Evolutionary conservation across 1,140 invertebrate species (phyloP), one percentile per base, ranked within the genome.

Genomic region (Drosophila ercepeae): DNA sequence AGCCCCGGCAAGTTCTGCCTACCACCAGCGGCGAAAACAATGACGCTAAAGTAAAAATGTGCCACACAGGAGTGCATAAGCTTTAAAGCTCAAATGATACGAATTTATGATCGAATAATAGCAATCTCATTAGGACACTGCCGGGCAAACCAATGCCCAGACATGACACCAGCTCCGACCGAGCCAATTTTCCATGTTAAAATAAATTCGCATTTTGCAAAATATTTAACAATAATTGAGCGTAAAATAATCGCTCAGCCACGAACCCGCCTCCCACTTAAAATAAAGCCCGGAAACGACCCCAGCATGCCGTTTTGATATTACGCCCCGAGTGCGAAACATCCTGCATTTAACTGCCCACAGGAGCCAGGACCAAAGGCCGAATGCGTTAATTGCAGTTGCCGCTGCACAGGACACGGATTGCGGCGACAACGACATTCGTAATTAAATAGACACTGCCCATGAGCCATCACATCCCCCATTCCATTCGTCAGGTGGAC

Each of bases 211-310:
- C 77, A 84, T 89, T 90, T 82, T 78, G 73, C 78, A 60, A 84
- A 90, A 90, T 90, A 90, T 90, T 90, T 90, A 90, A 90, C 89
- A 90, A 90, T 90, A 90, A 90, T 90, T 90, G 89, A 90, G 89
- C 88, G 78, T 84, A 84, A 90, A 90, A 90, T 89, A 84, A 90
- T 86, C 84, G 68, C 77, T 61, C 55, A 45, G 75, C 72, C 65
- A 13, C 42, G 14, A 18, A n/a, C 16, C 13, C 41, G 57, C 71
- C 52, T 42, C 46, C 45, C 53, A 55, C 11, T 42, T 50, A 61
- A 71, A 77, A 76, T 86, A 79, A 75, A 59, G 60, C 50, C 72
- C 23, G 27, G 44, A 45, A 58, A 57, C 13, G 50, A 25, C 39
- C 42, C 34, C 32, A 41, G 14, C 42, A 39, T 21, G 19, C 60